Evolutionary conservation across 2,113 vertebrate species (phyloP).

Genomic region (Xiphophorus hellerii): DNA sequence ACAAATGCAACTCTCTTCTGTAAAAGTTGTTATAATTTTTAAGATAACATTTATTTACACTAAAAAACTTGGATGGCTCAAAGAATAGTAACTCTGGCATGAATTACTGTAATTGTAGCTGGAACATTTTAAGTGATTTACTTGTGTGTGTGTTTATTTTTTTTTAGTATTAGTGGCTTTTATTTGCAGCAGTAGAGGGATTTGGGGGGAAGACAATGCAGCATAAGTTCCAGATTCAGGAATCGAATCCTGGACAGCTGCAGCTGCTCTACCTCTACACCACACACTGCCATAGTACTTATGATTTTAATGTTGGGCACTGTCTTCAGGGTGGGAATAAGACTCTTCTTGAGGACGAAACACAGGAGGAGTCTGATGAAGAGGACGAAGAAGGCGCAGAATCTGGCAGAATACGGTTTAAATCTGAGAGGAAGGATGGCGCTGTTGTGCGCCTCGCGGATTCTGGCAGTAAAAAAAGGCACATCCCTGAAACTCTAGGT

Average conservation of each 20-base stretch:
- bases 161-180: no score
- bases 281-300: background rate
- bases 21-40: background rate
- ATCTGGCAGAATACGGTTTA: conserved; percentile 92
- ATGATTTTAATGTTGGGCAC: background rate
- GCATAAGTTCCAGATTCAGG: no score
- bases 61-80: background rate
- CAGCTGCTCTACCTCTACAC: no score
- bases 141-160: background rate
- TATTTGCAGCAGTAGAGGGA: no score
- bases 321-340: conserved; percentile 82
- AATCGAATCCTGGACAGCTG: no score
- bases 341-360: conserved; percentile 81
- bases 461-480: conserved; percentile 88
- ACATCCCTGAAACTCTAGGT: conserved; percentile 98
- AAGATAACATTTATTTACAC: background rate
- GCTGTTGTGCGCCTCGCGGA: conserved; percentile 91
- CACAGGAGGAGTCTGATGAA: conserved; percentile 92
- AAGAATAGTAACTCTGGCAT: background rate
- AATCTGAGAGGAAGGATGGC: conserved; percentile 94
- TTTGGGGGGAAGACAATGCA: no score
- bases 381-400: conserved; percentile 92
- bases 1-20: background rate
- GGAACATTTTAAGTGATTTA: background rate
- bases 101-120: background rate